phyloP scores from a whole-genome alignment of 2,797 vertebrate genomes.

The Gallinago stenura region DNA sequence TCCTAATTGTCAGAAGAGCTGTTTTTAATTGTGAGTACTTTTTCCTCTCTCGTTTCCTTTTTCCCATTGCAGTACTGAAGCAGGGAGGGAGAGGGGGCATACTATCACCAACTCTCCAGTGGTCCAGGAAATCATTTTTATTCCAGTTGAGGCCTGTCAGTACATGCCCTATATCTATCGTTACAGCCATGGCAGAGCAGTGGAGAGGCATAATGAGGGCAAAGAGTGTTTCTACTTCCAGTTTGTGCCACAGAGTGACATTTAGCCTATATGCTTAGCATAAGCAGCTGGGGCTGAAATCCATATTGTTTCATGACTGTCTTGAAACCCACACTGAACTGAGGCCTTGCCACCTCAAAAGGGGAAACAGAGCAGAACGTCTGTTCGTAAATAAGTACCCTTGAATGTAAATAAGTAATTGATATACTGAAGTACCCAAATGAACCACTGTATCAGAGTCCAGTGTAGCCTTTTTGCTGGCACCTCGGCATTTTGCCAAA shows the following conservation, averaged over 20 bases:
- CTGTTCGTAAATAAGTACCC: no score
- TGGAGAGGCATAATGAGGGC: background rate
- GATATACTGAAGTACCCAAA: background rate
- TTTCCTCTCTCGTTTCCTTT: background rate
- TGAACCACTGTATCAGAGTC: fast-evolving
- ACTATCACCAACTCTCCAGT: background rate
- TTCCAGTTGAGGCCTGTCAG: background rate
- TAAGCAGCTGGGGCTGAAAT: background rate
- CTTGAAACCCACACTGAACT: background rate
- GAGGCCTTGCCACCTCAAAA: background rate
- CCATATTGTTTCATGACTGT: background rate
- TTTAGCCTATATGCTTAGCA: background rate
- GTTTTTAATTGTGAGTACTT: background rate
- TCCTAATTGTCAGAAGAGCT: background rate
- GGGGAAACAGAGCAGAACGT: background rate
- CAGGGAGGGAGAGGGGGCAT: background rate
- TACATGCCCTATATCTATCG: background rate
- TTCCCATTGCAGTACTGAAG: background rate
- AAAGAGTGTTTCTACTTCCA: conserved; percentile 18
- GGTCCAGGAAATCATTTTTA: background rate
- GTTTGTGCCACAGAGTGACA: fast-evolving
- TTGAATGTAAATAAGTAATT: background rate
- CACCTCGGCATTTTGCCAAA: background rate
- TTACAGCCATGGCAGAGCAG: background rate
- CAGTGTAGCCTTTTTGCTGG: fast-evolving